phyloP scores from a whole-genome alignment of 1,140 invertebrate species.

The Reticulitermes speratus region DNA sequence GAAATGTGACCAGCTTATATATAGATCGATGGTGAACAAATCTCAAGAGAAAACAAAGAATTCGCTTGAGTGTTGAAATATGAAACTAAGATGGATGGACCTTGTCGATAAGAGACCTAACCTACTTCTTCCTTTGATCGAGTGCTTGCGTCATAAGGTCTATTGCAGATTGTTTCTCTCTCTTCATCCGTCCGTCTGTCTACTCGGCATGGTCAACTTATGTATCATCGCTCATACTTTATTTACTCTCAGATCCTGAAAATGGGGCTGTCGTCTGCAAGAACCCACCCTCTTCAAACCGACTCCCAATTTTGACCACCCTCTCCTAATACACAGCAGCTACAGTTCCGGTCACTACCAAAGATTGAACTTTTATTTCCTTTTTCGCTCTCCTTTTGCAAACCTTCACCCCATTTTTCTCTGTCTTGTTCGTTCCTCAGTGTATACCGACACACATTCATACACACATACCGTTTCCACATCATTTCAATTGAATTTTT shows the following conservation, averaged over 20 bases:
- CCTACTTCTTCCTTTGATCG: neutral
- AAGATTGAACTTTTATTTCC: conserved; percentile 14
- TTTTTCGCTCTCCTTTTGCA: neutral
- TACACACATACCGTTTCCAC: neutral
- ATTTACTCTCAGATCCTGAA: conserved; percentile 5
- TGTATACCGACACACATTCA: neutral
- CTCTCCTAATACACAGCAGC: conserved; percentile 15
- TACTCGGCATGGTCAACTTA: neutral
- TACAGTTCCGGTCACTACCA: conserved; percentile 20
- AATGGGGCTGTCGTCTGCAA: conserved; percentile 16
- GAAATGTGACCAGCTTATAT: neutral
- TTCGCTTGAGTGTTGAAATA: conserved; percentile 12
- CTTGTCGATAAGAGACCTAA: conserved; percentile 1
- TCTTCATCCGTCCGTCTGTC: neutral
- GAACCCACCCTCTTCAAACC: neutral
- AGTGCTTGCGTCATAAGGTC: neutral
- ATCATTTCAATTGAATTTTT: conserved; percentile 26
- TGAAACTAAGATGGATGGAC: conserved; percentile 18
- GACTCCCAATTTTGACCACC: neutral
- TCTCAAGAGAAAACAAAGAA: neutral
- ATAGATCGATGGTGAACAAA: conserved; percentile 2
- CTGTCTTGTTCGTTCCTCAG: neutral
- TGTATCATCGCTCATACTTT: conserved; percentile 12
- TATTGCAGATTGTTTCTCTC: neutral
- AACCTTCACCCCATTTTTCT: neutral